Base-by-base conservation (phyloP, 2,888 invertebrate genomes). In the Rhagonycha fulva region DNA sequence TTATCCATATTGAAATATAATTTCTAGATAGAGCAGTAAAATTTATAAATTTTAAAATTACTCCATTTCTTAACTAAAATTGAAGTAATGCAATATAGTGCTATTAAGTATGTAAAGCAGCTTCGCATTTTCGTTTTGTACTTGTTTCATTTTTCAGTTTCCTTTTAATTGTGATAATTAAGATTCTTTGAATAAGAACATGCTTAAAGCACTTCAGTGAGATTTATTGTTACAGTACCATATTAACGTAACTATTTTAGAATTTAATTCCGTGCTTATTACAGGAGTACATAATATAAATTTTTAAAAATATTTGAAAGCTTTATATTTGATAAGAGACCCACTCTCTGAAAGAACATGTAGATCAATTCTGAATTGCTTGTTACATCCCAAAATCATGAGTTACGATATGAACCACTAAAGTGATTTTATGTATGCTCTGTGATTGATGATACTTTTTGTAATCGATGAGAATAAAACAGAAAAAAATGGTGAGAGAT, bases 1-100 rank as follows among this genome's bases (percentile, higher is more conserved):
- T 68, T 62, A 30, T 72, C 61, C 72, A 68, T 61, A 62, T 68
- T 19, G 68, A 72, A n/a, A n/a, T 47, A 47, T 7, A n/a, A 47
- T n/a, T n/a, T n/a, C 11, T 47, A 47, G 7, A n/a, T 47, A 47
- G n/a, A 47, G 47, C n/a, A 47, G n/a, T 47, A 47, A 47, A 47
- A n/a, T 19, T 19, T 19, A 19, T n/a, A 47, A 47, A n/a, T n/a
- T 47, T n/a, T n/a, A 47, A 47, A 47, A 47, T n/a, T 47, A n/a
- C 7, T 47, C n/a, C 12, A 47, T n/a, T 47, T 7, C n/a, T 47
- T 47, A 47, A 47, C n/a, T 47, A n/a, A 47, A 47, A 47, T 47
- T 47, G 2, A n/a, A 47, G n/a, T 2, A 47, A 47, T 47, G 47
- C 7, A 7, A n/a, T n/a, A n/a, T n/a, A n/a, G n/a, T 47, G 12